A percentile compares a stretch with the other conserved stretches of the same genome.
These are phyloP conservation scores for Cyprinodon brontotheroides DNA, from an alignment of 2,113 vertebrate genomes.

Conservation along the genomic window DNA sequence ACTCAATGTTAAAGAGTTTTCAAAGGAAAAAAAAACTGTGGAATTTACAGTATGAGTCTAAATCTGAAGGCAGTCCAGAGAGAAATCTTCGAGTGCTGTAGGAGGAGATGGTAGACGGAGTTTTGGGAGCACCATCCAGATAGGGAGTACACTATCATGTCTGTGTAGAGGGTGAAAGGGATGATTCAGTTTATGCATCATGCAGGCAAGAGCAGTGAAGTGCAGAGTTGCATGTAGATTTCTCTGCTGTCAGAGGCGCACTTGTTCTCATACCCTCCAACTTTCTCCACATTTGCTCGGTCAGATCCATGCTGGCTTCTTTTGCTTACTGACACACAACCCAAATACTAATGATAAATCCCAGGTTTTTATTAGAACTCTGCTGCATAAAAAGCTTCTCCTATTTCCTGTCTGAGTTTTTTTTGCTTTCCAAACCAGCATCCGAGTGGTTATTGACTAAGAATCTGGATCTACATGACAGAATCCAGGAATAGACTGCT, in stretches of 20 bases:
- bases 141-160: constrained; percentile 59
- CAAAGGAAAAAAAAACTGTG: background rate
- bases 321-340: constrained; percentile 49
- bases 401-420: constrained; percentile 16
- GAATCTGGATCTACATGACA: constrained; percentile 48
- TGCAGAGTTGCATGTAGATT: constrained; percentile 75
- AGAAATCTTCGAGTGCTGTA: constrained; percentile 22
- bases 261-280: constrained; percentile 63
- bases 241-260: constrained; percentile 63
- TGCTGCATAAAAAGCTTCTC: constrained; percentile 27
- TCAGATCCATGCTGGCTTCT: constrained; percentile 36
- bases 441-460: constrained; percentile 58
- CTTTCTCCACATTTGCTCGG: constrained; percentile 40
- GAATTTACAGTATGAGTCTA: background rate
- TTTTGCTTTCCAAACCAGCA: constrained; percentile 22
- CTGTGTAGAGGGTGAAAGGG: constrained; percentile 72
- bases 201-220: constrained; percentile 68
- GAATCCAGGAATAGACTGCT: constrained; percentile 58
- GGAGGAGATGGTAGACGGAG: constrained; percentile 50
- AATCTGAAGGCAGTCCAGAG: constrained; percentile 17
- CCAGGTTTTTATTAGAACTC: background rate
- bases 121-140: constrained; percentile 47
- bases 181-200: constrained; percentile 73
- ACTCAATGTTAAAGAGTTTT: background rate
- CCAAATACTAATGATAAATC: constrained; percentile 44